Percentiles rank a stretch among this genome's conserved stretches.
Evolutionary conservation across 37 sponge, comb jelly and placozoan species (phyloP).

Genomic region (Halichondria panicea): DNA sequence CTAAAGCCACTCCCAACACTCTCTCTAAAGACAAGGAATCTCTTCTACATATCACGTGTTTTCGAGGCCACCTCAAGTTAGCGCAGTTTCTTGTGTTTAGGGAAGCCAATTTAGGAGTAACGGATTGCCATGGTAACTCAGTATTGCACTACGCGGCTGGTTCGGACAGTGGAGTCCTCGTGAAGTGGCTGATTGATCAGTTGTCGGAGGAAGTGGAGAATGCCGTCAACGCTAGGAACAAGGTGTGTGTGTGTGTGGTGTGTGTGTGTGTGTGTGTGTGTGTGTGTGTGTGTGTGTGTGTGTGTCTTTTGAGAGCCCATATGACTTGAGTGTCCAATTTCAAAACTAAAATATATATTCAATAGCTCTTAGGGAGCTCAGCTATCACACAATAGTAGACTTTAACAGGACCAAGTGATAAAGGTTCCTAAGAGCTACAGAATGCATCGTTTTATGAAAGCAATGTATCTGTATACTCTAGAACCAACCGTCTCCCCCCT

Average conservation of each 20-base stretch:
- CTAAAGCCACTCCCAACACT: neutral
- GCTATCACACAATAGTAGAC: too few relatives aligned
- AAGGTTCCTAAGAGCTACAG: too few relatives aligned
- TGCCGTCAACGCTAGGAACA: neutral
- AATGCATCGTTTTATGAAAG: too few relatives aligned
- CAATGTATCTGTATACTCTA: too few relatives aligned
- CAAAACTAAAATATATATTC: too few relatives aligned
- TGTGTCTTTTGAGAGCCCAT: conserved; percentile 10
- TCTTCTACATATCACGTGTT: conserved; percentile 12
- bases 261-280: conserved; percentile 8
- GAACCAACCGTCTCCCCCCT: too few relatives aligned
- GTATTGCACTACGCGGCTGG: conserved; percentile 30
- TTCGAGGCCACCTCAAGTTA: conserved; percentile 1
- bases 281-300: conserved; percentile 3
- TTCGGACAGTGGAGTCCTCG: neutral
- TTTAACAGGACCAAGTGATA: neutral
- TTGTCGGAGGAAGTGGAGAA: neutral
- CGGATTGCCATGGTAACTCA: conserved; percentile 21
- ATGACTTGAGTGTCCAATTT: too few relatives aligned
- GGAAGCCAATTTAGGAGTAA: neutral
- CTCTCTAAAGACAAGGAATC: conserved; percentile 1
- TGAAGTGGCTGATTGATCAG: neutral
- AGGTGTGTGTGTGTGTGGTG: neutral
- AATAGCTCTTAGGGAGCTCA: too few relatives aligned
- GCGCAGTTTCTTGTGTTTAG: conserved; percentile 2